These are phyloP conservation scores for Urocynchramus pylzowi DNA, from an alignment of 2,113 vertebrate species.

Conservation along the genomic window DNA sequence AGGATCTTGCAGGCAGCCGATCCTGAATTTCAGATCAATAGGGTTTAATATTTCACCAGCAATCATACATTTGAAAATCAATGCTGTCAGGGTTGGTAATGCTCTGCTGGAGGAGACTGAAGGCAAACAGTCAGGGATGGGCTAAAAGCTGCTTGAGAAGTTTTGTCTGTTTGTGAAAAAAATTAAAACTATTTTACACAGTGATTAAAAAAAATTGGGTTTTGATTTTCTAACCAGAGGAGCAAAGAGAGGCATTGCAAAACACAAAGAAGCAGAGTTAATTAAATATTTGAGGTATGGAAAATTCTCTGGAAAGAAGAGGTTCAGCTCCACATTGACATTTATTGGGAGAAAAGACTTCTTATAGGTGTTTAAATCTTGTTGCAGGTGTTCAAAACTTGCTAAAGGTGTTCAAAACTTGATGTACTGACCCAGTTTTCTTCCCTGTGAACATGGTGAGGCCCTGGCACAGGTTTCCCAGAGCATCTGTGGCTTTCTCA, in stretches of 20 bases:
- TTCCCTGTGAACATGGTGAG: neutral
- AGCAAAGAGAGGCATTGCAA: neutral
- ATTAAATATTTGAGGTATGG: neutral
- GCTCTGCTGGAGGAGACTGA: slow-evolving; percentile 11
- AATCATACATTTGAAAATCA: slow-evolving; percentile 72
- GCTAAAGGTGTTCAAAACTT: neutral
- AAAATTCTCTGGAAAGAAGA: neutral
- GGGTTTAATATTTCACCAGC: slow-evolving; percentile 75
- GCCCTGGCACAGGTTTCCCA: neutral
- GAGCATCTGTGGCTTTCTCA: neutral
- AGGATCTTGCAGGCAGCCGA: slow-evolving; percentile 45
- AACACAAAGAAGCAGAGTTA: fast-evolving
- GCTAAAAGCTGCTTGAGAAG: slow-evolving; percentile 5
- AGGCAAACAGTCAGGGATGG: slow-evolving; percentile 30
- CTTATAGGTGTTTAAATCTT: neutral
- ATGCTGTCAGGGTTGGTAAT: slow-evolving; percentile 56
- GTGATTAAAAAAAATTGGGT: neutral
- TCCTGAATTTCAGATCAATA: slow-evolving; percentile 75
- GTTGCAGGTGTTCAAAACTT: neutral
- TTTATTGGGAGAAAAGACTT: fast-evolving
- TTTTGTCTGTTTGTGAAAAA: neutral
- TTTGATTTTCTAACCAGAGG: neutral
- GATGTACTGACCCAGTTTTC: neutral
- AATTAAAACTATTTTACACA: neutral
- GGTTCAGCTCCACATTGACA: neutral